These are phyloP conservation scores for Ginglymostoma cirratum DNA, from an alignment of 2,113 vertebrate species.

Conservation along the genomic window DNA sequence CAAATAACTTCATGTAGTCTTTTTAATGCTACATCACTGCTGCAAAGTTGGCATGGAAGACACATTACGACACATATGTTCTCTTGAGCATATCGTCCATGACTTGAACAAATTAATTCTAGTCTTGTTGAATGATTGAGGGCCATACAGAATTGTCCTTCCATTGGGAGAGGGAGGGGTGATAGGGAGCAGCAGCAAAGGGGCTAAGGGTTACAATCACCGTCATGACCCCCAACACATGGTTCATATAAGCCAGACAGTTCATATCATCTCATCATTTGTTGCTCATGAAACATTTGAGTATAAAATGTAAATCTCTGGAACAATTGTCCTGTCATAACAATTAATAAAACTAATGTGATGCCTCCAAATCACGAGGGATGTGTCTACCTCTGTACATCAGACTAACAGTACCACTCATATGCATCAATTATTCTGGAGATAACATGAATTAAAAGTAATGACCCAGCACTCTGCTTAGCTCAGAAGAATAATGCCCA, in stretches of 20 bases:
- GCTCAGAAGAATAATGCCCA: neutral
- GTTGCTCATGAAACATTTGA: constrained; percentile 1
- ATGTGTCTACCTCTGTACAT: neutral
- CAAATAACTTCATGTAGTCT: neutral
- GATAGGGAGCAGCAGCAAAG: neutral
- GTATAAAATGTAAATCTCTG: neutral
- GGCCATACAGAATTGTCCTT: neutral
- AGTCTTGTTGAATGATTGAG: neutral
- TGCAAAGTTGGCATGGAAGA: neutral
- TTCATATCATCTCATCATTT: neutral
- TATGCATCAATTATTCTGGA: neutral
- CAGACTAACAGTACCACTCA: neutral
- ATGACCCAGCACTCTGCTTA: neutral
- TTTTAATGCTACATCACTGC: neutral
- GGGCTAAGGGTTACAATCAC: neutral
- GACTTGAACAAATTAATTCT: neutral
- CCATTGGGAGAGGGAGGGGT: neutral
- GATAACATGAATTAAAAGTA: neutral
- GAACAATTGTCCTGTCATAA: neutral
- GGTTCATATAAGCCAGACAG: neutral
- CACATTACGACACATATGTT: neutral
- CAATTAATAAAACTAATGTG: constrained; percentile 18
- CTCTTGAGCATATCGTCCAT: neutral
- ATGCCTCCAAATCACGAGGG: neutral
- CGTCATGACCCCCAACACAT: too few relatives aligned